phyloP scores from a whole-genome alignment of 2,113 vertebrate genomes.

The Numida meleagris region DNA sequence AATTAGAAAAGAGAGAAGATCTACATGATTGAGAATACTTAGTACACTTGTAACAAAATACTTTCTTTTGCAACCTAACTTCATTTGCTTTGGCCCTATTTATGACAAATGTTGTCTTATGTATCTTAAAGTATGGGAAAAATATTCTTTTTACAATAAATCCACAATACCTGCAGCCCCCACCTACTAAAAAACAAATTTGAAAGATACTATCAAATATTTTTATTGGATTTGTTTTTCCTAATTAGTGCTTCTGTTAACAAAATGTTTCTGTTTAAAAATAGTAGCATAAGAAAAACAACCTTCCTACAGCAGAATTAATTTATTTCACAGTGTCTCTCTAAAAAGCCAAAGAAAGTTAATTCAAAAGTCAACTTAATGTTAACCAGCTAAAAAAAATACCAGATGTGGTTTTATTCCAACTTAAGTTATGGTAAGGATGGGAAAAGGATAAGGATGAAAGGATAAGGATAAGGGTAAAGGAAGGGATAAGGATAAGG shows the following conservation, averaged over 20 bases:
- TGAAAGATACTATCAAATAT: background rate
- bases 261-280: background rate
- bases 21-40: background rate
- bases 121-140: background rate
- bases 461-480: background rate
- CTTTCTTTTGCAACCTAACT: background rate
- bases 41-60: background rate
- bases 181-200: background rate
- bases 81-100: background rate
- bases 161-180: background rate
- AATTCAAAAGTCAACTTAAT: background rate
- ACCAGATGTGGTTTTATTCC: background rate
- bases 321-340: background rate
- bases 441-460: background rate
- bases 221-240: background rate
- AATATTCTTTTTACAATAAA: background rate
- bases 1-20: background rate
- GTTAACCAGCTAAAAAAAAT: background rate
- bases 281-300: background rate
- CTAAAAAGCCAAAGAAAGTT: background rate
- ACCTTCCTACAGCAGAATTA: background rate
- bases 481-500: background rate
- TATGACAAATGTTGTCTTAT: background rate
- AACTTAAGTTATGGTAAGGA: background rate
- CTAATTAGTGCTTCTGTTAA: background rate